Conservation (phyloP, 2,113 vertebrate species). For the Micromys minutus region DNA sequence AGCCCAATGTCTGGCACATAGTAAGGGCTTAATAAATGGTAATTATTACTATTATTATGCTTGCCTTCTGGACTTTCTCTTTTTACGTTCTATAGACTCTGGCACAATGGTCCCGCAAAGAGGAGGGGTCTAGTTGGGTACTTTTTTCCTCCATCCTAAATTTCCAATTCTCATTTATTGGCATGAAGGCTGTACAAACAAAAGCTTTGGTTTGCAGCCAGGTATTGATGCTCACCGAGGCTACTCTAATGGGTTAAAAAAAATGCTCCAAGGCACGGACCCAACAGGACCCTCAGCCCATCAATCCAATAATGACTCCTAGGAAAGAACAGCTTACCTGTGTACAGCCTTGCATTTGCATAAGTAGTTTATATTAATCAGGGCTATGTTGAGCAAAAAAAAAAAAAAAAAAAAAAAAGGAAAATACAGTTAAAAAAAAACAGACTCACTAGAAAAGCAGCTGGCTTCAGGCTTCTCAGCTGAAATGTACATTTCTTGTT, state of each 20-base stretch:
- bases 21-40: conserved; percentile 57
- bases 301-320: background rate
- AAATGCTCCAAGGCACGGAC: background rate
- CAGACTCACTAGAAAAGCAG: conserved; percentile 30
- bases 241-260: conserved; percentile 11
- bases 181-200: conserved; percentile 34
- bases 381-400: conserved; percentile 28
- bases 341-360: background rate
- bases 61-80: background rate
- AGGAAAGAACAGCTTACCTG: background rate
- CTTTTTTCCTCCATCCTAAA: conserved; percentile 25
- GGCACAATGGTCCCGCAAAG: conserved; percentile 8
- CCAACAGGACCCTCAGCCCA: background rate
- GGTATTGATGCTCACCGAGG: background rate
- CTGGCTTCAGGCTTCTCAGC: background rate
- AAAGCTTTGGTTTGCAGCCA: conserved; percentile 34
- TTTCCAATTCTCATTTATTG: conserved; percentile 53
- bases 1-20: conserved; percentile 39
- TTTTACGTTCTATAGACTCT: conserved; percentile 37
- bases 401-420: background rate
- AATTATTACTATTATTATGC: background rate
- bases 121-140: background rate
- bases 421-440: no score
- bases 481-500: background rate
- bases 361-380: conserved; percentile 31